A percentile compares a stretch with the other conserved stretches of the same genome.
phyloP scores from a whole-genome alignment of 2,888 invertebrate genomes.

The Chrysolina americana region DNA sequence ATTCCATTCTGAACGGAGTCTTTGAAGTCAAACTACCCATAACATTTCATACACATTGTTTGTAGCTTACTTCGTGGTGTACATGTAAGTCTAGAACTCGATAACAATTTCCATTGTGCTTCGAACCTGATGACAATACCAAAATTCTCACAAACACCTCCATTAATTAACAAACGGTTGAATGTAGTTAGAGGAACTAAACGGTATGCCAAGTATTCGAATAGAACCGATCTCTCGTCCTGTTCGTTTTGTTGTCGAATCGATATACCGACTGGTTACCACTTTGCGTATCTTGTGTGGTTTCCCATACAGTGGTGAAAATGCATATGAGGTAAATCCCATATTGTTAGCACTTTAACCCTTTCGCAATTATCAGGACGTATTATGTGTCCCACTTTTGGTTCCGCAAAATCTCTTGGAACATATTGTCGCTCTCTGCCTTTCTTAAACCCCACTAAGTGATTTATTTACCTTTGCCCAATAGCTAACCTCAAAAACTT shows the following conservation, averaged over 20 bases:
- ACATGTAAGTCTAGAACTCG: conserved; percentile 14
- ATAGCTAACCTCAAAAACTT: too few relatives aligned
- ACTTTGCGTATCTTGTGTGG: conserved; percentile 7
- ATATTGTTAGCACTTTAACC: too few relatives aligned
- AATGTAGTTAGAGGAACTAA: conserved; percentile 23
- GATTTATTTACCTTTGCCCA: too few relatives aligned
- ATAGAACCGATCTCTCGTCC: conserved; percentile 34
- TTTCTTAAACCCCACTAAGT: too few relatives aligned
- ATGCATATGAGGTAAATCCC: too few relatives aligned
- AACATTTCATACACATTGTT: conserved; percentile 2
- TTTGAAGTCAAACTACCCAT: conserved; percentile 7
- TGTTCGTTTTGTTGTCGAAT: conserved; percentile 31
- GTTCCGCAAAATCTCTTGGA: too few relatives aligned
- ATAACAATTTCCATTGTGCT: conserved; percentile 27
- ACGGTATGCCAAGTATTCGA: conserved; percentile 41
- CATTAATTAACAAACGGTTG: conserved; percentile 37
- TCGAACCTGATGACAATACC: conserved; percentile 24
- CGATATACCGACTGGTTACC: conserved; percentile 15
- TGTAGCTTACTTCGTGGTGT: conserved; percentile 1
- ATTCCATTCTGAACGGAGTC: background rate
- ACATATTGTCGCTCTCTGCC: too few relatives aligned
- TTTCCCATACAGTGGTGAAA: background rate
- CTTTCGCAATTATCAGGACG: too few relatives aligned
- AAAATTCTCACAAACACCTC: conserved; percentile 29
- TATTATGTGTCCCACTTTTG: too few relatives aligned